Percentiles rank a stretch among this genome's conserved stretches.
Conservation (phyloP, 92 coral and sea anemone genomes). For the Epizoanthus ramosus region DNA sequence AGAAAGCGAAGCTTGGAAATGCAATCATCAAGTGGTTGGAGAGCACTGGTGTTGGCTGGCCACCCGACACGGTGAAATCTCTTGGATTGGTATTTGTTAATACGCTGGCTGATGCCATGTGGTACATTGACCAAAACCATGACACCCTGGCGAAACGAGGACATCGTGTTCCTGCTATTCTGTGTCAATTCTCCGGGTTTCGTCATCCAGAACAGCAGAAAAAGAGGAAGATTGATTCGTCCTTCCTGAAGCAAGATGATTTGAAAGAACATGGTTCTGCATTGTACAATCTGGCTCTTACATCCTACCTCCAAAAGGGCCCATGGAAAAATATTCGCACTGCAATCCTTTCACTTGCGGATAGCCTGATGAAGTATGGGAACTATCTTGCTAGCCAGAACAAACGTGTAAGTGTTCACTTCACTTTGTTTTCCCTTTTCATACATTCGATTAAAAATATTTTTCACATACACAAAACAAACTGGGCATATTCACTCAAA, state of each 20-base stretch:
- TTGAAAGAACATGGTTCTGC: conserved; percentile 29
- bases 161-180: conserved; percentile 23
- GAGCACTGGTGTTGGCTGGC: conserved; percentile 43
- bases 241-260: conserved; percentile 46
- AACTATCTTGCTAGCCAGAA: conserved; percentile 23
- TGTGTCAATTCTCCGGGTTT: conserved; percentile 35
- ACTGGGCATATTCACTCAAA: no score
- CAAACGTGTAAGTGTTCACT: conserved; percentile 30
- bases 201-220: conserved; percentile 46
- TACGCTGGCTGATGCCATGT: conserved; percentile 50
- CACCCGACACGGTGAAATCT: conserved; percentile 34
- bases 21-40: conserved; percentile 50
- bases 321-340: no score
- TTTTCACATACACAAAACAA: neutral
- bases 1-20: conserved; percentile 43
- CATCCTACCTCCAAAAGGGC: no score
- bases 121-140: conserved; percentile 55
- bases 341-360: no score
- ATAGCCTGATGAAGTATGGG: conserved; percentile 15
- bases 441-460: no score
- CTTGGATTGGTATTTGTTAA: conserved; percentile 46
- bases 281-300: neutral
- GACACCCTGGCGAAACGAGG: conserved; percentile 37
- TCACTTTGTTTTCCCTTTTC: no score
- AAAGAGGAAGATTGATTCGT: conserved; percentile 44